Evolutionary conservation across 1,140 invertebrate genomes (phyloP).

Genomic region (Neodiprion lecontei): DNA sequence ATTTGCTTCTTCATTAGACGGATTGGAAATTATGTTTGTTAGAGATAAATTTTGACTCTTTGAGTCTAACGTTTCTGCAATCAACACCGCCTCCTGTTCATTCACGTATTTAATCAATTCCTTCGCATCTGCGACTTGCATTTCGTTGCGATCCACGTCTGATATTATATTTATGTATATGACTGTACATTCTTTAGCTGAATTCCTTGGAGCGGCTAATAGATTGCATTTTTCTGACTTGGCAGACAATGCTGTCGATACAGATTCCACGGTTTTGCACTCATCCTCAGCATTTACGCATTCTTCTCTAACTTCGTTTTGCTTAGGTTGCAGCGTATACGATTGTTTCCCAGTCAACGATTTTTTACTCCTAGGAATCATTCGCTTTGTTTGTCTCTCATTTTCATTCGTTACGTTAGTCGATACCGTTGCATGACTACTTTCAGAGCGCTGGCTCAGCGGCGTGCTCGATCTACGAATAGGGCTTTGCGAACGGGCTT

Average conservation of each 20-base stretch:
- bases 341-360: not conserved
- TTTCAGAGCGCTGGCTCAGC: not conserved
- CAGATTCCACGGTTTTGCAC: not conserved
- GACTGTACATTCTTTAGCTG: conserved; percentile 22
- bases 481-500: conserved; percentile 32
- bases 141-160: conserved; percentile 29
- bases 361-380: not conserved
- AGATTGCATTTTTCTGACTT: too few relatives aligned
- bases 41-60: too few relatives aligned
- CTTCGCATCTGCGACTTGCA: conserved; percentile 34
- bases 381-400: conserved; percentile 15
- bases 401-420: conserved; percentile 10
- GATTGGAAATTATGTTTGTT: too few relatives aligned
- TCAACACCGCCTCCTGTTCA: conserved; percentile 23
- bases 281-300: not conserved
- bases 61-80: too few relatives aligned
- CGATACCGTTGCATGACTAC: not conserved
- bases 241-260: too few relatives aligned
- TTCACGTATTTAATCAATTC: conserved; percentile 38
- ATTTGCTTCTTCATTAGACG: not conserved
- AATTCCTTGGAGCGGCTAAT: not conserved
- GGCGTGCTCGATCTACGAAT: conserved; percentile 28
- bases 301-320: too few relatives aligned
- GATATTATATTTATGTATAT: conserved; percentile 41
- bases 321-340: not conserved